Evolutionary conservation across 2,888 invertebrate species (phyloP).

Genomic region (Tethea ocularis): DNA sequence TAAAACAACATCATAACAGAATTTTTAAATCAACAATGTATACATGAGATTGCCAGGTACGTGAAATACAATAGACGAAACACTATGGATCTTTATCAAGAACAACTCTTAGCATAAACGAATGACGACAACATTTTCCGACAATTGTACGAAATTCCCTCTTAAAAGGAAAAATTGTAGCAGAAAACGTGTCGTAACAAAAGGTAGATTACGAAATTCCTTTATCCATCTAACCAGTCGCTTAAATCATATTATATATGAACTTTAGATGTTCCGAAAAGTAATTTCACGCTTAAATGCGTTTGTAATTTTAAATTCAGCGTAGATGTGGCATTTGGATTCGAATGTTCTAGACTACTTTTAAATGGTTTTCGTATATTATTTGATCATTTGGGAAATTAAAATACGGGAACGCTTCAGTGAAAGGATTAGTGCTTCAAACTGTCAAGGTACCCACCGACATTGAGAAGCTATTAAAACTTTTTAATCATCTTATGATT

Average conservation of each 20-base stretch:
- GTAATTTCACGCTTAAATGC: slow-evolving; percentile 2
- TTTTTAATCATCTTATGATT: neutral
- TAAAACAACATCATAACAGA: neutral
- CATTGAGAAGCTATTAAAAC: neutral
- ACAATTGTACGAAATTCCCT: neutral
- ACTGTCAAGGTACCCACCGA: neutral
- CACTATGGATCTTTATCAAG: neutral
- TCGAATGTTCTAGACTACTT: neutral
- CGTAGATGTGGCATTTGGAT: neutral
- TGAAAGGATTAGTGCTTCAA: neutral
- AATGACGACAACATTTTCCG: neutral
- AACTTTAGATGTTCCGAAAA: slow-evolving; percentile 2
- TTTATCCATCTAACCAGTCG: slow-evolving; percentile 4
- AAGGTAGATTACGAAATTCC: slow-evolving; percentile 3
- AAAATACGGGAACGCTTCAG: neutral
- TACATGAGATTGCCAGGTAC: neutral
- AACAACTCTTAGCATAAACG: neutral
- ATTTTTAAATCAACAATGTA: neutral
- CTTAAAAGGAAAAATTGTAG: neutral
- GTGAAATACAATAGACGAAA: no score
- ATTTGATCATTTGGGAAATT: neutral
- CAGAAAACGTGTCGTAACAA: neutral
- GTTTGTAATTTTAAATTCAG: neutral
- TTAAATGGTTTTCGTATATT: neutral
- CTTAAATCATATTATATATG: neutral